These are phyloP conservation scores for Tetheella fluctuosa DNA, from an alignment of 2,888 invertebrate species.

Conservation along the genomic window DNA sequence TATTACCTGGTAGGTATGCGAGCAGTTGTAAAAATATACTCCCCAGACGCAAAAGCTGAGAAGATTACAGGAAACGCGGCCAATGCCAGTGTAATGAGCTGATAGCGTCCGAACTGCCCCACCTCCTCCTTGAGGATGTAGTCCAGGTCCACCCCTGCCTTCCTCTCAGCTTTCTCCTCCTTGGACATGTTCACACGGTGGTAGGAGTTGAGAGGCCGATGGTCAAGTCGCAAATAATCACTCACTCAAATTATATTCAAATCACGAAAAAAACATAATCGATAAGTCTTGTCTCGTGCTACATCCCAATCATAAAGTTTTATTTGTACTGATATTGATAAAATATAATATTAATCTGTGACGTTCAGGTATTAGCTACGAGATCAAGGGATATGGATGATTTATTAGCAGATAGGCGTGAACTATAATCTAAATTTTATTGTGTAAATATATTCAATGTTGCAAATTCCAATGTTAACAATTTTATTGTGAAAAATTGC, in stretches of 20 bases:
- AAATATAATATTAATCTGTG: not conserved
- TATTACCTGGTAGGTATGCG: constrained; percentile 74
- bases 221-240: constrained; percentile 15
- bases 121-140: constrained; percentile 67
- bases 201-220: constrained; percentile 17
- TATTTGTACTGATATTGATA: not conserved
- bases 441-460: not conserved
- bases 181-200: constrained; percentile 37
- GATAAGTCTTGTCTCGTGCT: not conserved
- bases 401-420: constrained; percentile 5
- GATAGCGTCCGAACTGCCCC: constrained; percentile 74
- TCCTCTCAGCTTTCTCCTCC: constrained; percentile 45
- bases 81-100: constrained; percentile 63
- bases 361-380: constrained; percentile 2
- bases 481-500: too few relatives aligned
- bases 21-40: constrained; percentile 76
- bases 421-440: not conserved
- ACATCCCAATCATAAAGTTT: not conserved
- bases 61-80: constrained; percentile 73
- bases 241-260: constrained; percentile 10
- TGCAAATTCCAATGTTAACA: too few relatives aligned
- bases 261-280: not conserved
- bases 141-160: constrained; percentile 60
- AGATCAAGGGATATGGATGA: constrained; percentile 10
- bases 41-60: constrained; percentile 73